These are phyloP conservation scores for Mya arenaria DNA, from an alignment of 1,140 invertebrate genomes.

Conservation along the genomic window DNA sequence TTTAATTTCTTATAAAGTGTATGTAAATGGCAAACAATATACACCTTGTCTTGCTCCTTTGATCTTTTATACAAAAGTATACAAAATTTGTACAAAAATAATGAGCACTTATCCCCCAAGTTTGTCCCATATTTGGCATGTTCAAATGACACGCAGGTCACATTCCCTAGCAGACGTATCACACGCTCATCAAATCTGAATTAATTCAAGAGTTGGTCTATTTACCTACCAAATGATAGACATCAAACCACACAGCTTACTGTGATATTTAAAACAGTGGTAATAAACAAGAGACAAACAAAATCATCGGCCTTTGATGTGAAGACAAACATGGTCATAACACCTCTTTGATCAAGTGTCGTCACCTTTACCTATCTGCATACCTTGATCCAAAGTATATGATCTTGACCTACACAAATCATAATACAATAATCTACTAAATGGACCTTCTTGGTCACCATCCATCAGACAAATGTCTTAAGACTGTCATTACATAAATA, in stretches of 20 bases:
- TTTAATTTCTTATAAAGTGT: not conserved
- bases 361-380: no score
- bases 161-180: not conserved
- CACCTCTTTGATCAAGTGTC: not conserved
- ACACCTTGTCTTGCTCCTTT: not conserved
- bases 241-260: not conserved
- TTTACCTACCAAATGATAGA: not conserved
- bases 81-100: not conserved
- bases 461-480: no score
- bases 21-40: not conserved
- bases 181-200: not conserved
- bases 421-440: no score
- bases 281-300: not conserved
- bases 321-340: not conserved
- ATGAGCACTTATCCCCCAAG: not conserved
- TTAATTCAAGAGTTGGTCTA: not conserved
- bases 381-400: no score
- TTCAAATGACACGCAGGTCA: no score
- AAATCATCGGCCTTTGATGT: not conserved
- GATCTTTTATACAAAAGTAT: not conserved
- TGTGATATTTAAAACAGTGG: not conserved
- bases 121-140: not conserved
- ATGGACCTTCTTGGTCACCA: no score
- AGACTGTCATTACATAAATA: no score
- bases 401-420: no score